phyloP scores from a whole-genome alignment of 2,888 invertebrate species.

The Hypselothyrea guttata region DNA sequence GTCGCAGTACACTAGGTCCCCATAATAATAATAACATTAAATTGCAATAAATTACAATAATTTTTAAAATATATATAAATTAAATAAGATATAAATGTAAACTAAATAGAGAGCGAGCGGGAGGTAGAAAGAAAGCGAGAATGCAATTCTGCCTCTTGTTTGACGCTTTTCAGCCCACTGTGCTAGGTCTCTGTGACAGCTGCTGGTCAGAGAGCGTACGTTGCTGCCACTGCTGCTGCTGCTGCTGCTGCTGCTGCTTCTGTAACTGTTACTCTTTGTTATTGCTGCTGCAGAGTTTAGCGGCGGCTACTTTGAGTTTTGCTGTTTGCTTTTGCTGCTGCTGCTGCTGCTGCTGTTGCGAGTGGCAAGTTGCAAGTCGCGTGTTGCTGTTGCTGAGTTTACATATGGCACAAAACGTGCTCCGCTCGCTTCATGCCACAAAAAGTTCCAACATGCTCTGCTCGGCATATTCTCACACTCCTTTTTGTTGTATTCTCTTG shows the following conservation, averaged over 20 bases:
- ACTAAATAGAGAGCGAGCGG: not conserved
- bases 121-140: too few species aligned
- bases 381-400: slow-evolving; percentile 40
- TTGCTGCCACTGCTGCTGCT: slow-evolving; percentile 11
- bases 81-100: too few species aligned
- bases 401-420: slow-evolving; percentile 63
- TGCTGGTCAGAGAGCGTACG: slow-evolving; percentile 67
- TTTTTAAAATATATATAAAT: too few species aligned
- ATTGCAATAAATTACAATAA: too few species aligned
- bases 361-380: slow-evolving; percentile 55
- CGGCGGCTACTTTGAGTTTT: slow-evolving; percentile 39
- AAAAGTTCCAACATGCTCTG: slow-evolving; percentile 33
- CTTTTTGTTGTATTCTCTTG: not conserved
- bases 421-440: slow-evolving; percentile 53
- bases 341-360: slow-evolving; percentile 21
- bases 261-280: slow-evolving; percentile 18
- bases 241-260: slow-evolving; percentile 19
- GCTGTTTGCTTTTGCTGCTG: slow-evolving; percentile 44
- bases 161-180: slow-evolving; percentile 25
- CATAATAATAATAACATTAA: too few species aligned
- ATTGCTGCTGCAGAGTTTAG: slow-evolving; percentile 14
- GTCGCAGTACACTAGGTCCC: too few species aligned
- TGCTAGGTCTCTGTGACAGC: slow-evolving; percentile 56
- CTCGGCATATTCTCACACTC: not conserved
- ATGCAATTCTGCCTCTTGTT: too few species aligned